These are phyloP conservation scores for Drosophila orena DNA, from an alignment of 1,140 invertebrate species.

Conservation along the genomic window DNA sequence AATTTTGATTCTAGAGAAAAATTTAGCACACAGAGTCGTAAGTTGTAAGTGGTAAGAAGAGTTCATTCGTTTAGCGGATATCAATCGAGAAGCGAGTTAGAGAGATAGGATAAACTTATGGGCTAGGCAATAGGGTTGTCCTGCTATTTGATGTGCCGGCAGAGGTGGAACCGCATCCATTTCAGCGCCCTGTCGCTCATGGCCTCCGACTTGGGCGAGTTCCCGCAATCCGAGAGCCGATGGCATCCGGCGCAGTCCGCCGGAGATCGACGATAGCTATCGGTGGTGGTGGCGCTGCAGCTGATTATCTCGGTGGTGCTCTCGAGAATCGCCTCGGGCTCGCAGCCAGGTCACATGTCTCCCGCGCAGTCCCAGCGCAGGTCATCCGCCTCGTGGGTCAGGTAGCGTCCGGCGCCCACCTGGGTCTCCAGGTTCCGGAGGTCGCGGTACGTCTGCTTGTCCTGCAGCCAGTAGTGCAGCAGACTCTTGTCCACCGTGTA, in stretches of 20 bases:
- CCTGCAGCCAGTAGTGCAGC: conserved; percentile 97
- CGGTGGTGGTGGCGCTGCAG: conserved; percentile 32
- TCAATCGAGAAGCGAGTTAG: conserved; percentile 30
- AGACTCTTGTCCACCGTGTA: conserved; percentile 99
- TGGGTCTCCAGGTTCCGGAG: conserved; percentile 94
- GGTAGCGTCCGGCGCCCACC: conserved; percentile 92
- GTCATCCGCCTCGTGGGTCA: conserved; percentile 98
- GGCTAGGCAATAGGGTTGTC: conserved; percentile 27
- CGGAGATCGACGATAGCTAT: conserved; percentile 54
- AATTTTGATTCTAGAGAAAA: conserved; percentile 74
- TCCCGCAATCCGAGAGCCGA: conserved; percentile 58
- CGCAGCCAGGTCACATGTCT: conserved; percentile 81
- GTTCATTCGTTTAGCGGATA: conserved; percentile 12
- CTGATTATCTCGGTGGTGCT: conserved; percentile 14
- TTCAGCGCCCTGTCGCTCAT: conserved; percentile 81
- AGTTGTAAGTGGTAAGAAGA: conserved; percentile 6
- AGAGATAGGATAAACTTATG: conserved; percentile 45
- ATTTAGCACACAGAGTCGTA: conserved; percentile 68
- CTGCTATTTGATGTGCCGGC: conserved; percentile 80
- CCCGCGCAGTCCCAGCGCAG: conserved; percentile 91
- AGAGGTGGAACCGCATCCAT: conserved; percentile 82
- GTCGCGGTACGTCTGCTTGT: conserved; percentile 98
- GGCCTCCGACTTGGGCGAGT: conserved; percentile 75
- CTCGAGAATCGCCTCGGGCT: conserved; percentile 5
- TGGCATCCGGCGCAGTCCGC: conserved; percentile 69